phyloP scores from a whole-genome alignment of 2,797 vertebrate genomes.

The Myiotriccus ornatus region DNA sequence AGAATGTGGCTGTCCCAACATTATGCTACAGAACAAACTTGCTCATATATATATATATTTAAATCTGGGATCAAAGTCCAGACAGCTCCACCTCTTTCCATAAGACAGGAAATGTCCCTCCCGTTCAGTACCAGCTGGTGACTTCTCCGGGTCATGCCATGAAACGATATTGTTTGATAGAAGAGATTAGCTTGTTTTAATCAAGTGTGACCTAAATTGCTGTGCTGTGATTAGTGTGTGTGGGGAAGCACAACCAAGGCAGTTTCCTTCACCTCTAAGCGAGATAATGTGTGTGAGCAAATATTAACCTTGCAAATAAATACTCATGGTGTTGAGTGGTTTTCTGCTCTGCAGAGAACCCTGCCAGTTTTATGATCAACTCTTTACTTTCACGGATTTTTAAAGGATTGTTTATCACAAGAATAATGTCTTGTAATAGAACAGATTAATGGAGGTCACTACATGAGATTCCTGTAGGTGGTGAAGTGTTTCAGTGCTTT shows the following conservation, averaged over 20 bases:
- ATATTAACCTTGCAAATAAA: neutral
- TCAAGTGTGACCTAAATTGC: neutral
- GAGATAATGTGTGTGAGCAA: neutral
- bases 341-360: neutral
- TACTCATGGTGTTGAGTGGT: fast-evolving
- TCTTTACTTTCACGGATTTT: neutral
- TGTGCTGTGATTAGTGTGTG: neutral
- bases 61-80: neutral
- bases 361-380: neutral
- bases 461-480: neutral
- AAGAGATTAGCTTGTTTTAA: neutral
- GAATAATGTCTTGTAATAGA: neutral
- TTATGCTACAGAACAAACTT: neutral
- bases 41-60: neutral
- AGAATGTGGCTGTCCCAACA: neutral
- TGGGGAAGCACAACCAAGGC: neutral
- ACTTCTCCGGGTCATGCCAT: neutral
- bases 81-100: neutral
- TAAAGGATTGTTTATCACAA: neutral
- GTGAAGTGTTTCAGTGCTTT: neutral
- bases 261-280: neutral
- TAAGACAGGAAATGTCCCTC: neutral
- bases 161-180: neutral
- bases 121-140: neutral
- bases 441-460: neutral